phyloP scores from a whole-genome alignment of 2,888 invertebrate species.

The Stratiomys singularior region DNA sequence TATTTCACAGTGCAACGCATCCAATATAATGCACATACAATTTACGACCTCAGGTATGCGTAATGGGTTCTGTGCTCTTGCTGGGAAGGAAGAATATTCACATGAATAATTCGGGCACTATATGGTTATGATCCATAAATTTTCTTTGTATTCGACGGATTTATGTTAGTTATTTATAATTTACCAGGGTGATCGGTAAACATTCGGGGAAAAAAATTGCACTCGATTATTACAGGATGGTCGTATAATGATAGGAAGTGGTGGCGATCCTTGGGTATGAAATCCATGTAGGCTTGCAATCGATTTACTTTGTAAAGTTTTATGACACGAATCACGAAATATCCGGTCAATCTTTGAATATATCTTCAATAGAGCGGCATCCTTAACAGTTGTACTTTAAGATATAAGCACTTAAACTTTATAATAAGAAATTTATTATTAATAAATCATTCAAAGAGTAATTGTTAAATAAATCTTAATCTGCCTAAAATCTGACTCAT shows the following conservation, averaged over 20 bases:
- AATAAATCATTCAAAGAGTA: no score
- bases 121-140: conserved; percentile 40
- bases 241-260: neutral
- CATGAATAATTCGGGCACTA: conserved; percentile 30
- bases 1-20: conserved; percentile 14
- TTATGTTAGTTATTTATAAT: conserved; percentile 18
- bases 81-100: neutral
- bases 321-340: conserved; percentile 9
- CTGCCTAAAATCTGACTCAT: no score
- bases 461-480: no score
- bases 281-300: neutral
- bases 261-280: neutral
- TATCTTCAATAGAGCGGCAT: neutral
- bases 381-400: no score
- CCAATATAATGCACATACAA: conserved; percentile 15
- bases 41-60: conserved; percentile 10
- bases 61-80: neutral
- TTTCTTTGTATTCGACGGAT: conserved; percentile 21
- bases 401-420: no score
- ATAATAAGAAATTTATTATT: no score
- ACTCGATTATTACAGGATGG: no score
- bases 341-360: neutral
- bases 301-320: conserved; percentile 5
- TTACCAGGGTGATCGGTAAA: conserved; percentile 6
- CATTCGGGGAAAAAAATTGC: conserved; percentile 2